phyloP scores from a whole-genome alignment of 2,797 vertebrate genomes.

The Amphiprion clarkii region DNA sequence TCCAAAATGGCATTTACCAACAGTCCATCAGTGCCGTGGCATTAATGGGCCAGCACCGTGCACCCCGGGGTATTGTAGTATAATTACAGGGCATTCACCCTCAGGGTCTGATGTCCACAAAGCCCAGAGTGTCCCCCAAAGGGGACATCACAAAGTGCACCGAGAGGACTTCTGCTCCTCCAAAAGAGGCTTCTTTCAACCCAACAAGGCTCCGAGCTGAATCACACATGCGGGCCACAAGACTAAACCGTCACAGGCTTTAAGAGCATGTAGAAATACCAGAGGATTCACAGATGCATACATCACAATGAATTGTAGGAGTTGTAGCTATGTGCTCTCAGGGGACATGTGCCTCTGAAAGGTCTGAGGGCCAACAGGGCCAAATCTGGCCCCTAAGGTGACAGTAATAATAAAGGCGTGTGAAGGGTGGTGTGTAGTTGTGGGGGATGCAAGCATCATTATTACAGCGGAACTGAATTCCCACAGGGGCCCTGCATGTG shows the following conservation, averaged over 20 bases:
- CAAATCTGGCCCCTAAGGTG: constrained; percentile 60
- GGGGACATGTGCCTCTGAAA: constrained; percentile 31
- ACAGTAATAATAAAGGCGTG: constrained; percentile 61
- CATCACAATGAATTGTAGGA: constrained; percentile 25
- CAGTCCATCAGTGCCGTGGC: constrained; percentile 71
- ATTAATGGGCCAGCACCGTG: constrained; percentile 58
- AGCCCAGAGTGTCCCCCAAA: constrained; percentile 40
- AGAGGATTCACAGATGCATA: constrained; percentile 15
- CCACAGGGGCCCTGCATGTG: constrained; percentile 63
- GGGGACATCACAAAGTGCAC: constrained; percentile 33
- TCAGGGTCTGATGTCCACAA: constrained; percentile 51
- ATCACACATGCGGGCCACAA: neutral
- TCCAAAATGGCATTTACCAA: constrained; percentile 64
- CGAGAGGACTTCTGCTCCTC: constrained; percentile 13
- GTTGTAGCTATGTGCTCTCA: constrained; percentile 23
- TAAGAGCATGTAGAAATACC: constrained; percentile 24
- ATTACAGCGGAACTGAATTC: constrained; percentile 66
- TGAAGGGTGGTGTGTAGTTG: constrained; percentile 23
- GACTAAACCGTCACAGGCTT: neutral
- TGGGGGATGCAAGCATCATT: constrained; percentile 38
- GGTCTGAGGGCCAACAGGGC: constrained; percentile 54
- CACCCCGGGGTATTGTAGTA: constrained; percentile 70
- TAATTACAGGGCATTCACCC: constrained; percentile 73
- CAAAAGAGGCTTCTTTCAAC: constrained; percentile 30
- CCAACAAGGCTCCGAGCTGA: constrained; percentile 2